Percentiles rank a stretch among this genome's conserved stretches.
Conservation (phyloP, 2,797 vertebrate species). For the Thaleichthys pacificus region DNA sequence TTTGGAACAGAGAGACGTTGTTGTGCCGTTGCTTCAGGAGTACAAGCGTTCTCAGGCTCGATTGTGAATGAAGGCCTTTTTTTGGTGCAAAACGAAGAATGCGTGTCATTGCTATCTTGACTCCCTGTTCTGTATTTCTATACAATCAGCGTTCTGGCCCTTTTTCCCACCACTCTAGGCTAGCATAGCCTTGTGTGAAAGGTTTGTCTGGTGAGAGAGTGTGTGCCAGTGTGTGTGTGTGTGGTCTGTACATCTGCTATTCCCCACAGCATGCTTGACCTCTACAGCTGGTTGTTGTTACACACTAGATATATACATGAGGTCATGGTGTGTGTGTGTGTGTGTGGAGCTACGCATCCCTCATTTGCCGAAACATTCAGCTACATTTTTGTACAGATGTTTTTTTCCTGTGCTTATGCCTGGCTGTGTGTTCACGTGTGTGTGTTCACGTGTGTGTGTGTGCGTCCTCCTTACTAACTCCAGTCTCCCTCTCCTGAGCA, state of each 20-base stretch:
- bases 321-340: neutral
- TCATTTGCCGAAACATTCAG: neutral
- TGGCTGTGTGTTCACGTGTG: neutral
- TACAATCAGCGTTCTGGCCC: too few relatives aligned
- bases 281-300: slow-evolving; percentile 36
- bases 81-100: too few relatives aligned
- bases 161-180: too few relatives aligned
- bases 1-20: too few relatives aligned
- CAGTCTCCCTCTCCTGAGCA: slow-evolving; percentile 51
- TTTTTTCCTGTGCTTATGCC: neutral
- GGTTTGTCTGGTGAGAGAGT: neutral
- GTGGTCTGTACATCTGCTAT: slow-evolving; percentile 48
- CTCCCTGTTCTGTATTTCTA: too few relatives aligned
- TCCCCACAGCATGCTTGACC: slow-evolving; percentile 41
- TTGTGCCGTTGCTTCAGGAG: too few relatives aligned
- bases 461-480: neutral
- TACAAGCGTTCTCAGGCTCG: too few relatives aligned
- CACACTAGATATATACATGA: neutral
- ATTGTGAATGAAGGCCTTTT: too few relatives aligned
- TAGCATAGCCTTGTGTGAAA: too few relatives aligned
- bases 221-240: slow-evolving; percentile 23
- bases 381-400: too few relatives aligned
- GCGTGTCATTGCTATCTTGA: too few relatives aligned
- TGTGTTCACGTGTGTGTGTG: slow-evolving; percentile 4
- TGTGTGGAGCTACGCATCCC: neutral